Evolutionary conservation across 64 coral and sea anemone genomes (phyloP).

Genomic region (Catalaphyllia jardinei): DNA sequence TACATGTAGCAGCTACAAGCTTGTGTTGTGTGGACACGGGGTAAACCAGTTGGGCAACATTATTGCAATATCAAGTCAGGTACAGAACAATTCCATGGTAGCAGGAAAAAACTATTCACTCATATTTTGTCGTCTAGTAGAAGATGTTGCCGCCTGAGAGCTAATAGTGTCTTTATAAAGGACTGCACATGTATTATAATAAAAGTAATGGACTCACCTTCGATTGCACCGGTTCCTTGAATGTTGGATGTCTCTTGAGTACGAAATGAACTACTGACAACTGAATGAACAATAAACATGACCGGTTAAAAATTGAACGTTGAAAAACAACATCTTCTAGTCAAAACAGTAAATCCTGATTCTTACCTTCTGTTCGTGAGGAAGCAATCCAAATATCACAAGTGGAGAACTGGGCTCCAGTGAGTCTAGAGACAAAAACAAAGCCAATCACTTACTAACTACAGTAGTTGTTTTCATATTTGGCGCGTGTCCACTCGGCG

Average conservation of each 20-base stretch:
- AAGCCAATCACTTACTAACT: too few species aligned
- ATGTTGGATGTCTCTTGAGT: conserved; percentile 76
- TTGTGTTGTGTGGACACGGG: background rate
- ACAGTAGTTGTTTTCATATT: too few species aligned
- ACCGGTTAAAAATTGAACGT: background rate
- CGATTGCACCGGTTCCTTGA: conserved; percentile 71
- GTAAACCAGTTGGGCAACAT: too few species aligned
- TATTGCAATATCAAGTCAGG: too few species aligned
- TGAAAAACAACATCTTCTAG: background rate
- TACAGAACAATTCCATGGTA: too few species aligned
- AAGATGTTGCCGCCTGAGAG: too few species aligned
- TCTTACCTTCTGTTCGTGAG: conserved; percentile 95
- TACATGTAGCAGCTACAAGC: background rate
- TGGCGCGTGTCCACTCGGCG: too few species aligned
- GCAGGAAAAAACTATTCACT: too few species aligned
- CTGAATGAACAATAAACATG: conserved; percentile 11
- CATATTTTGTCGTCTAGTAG: too few species aligned
- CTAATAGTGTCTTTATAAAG: too few species aligned
- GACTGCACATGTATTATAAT: too few species aligned
- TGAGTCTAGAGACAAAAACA: conserved; percentile 46
- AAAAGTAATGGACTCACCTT: conserved; percentile 46
- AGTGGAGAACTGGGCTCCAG: conserved; percentile 64
- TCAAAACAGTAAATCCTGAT: background rate
- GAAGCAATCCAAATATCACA: conserved; percentile 90
- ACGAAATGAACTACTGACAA: conserved; percentile 94